Evolutionary conservation across 1,140 invertebrate genomes (phyloP).

Genomic region (Bombus haemorrhoidalis): DNA sequence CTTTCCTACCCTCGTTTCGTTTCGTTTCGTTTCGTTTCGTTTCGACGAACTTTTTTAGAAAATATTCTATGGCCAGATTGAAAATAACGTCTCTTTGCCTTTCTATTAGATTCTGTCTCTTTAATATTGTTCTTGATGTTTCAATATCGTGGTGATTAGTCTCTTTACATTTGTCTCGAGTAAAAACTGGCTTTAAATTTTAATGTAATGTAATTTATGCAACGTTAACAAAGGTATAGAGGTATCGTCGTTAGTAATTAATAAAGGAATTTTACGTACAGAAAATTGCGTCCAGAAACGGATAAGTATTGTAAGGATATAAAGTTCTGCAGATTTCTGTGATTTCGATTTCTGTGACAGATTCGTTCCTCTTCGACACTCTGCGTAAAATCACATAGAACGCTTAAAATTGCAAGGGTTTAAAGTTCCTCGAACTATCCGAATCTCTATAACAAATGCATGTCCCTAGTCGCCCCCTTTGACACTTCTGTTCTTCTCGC

Average conservation of each 20-base stretch:
- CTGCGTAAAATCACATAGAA: neutral
- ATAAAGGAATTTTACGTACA: too few species aligned
- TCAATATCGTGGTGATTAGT: neutral
- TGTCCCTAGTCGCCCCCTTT: neutral
- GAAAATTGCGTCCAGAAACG: too few species aligned
- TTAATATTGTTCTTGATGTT: neutral
- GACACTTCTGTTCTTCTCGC: neutral
- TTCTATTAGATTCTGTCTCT: constrained; percentile 49
- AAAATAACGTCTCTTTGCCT: neutral
- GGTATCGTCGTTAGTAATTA: too few species aligned
- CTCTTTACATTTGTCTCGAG: neutral
- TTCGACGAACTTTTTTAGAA: neutral
- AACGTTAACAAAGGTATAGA: too few species aligned
- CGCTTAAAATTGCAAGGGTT: neutral
- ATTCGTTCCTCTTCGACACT: neutral
- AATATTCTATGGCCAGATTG: neutral
- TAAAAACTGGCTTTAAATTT: too few species aligned
- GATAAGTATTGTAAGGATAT: too few species aligned
- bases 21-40: neutral
- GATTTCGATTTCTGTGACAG: neutral
- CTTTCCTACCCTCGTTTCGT: neutral
- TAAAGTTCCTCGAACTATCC: neutral
- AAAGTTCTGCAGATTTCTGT: too few species aligned
- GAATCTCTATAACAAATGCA: neutral
- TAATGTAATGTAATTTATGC: too few species aligned